Evolutionary conservation across 2,113 vertebrate genomes (phyloP), one percentile per base, ranked within the genome.

Genomic region (Phalacrocorax aristotelis): DNA sequence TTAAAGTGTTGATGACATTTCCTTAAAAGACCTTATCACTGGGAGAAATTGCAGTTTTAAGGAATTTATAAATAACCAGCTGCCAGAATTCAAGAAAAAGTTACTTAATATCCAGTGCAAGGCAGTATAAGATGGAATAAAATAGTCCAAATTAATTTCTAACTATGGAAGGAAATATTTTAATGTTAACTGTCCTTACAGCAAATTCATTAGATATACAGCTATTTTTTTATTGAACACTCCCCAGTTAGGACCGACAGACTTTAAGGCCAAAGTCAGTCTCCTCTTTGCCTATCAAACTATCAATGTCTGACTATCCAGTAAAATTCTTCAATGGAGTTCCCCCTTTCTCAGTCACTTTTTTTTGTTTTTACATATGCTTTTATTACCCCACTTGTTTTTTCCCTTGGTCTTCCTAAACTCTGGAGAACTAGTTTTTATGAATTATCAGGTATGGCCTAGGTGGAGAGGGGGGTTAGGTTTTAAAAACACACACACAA

Each of bases 161-260:
- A 81, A 87, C 15, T 21, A 65, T 8, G 8, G 26, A 57, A 84
- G 29, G 16, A 64, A 86, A 29, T 54, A 8, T 58, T 90, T 66
- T 49, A 3, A 8, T 51, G 15, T 17, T 13, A 80, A 69, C 5
- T 57, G 38, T 32, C 9, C 15, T 71, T 76, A 69, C 0, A 0
- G 29, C 5, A 79, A 61, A 61, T 55, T 29, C 40, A 32, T 44
- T 60, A 57, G 18, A 72, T 3, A 18, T 12, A 44, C 0, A 27
- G 13, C 2, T 29, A 27, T 75, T 23, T 70, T 68, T 75, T 54
- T 13, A 27, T 75, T 65, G 55, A 71, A 61, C 4, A 23, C 11
- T 46, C 69, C 6, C 9, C 19, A 48, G 3, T 48, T 57, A 80
- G 18, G 32, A 71, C 15, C 81, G 55, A 69, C 38, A 64, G 32